Conservation (phyloP, 2,888 invertebrate genomes). For the Melieria omissa region DNA sequence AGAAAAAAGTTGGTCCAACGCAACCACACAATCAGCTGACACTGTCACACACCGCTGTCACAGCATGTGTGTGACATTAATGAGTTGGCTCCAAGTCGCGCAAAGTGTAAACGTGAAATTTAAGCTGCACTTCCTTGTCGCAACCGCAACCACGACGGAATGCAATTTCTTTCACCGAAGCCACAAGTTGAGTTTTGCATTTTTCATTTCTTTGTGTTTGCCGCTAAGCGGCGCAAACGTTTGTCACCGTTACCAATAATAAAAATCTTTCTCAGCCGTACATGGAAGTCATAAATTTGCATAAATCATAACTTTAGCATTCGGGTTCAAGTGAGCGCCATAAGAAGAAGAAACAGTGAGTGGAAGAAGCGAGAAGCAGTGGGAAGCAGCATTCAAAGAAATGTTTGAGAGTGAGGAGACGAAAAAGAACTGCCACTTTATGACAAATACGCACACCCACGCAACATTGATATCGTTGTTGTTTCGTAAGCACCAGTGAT, state of each 20-base stretch:
- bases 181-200: slow-evolving; percentile 16
- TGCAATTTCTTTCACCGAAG: slow-evolving; percentile 28
- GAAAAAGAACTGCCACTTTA: slow-evolving; percentile 18
- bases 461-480: not conserved
- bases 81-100: too few species aligned
- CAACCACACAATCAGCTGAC: too few species aligned
- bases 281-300: slow-evolving; percentile 35
- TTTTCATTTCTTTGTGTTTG: not conserved
- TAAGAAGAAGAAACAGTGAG: not conserved
- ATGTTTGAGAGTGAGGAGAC: not conserved
- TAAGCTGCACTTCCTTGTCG: too few species aligned
- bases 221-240: too few species aligned
- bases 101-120: too few species aligned
- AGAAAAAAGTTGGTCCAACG: too few species aligned
- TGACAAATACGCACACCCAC: slow-evolving; percentile 23
- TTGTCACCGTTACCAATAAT: too few species aligned
- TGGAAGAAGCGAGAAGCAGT: not conserved
- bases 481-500: too few species aligned
- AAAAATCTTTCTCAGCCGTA: not conserved
- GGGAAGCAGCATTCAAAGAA: not conserved
- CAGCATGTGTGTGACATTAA: too few species aligned
- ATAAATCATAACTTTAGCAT: slow-evolving; percentile 32
- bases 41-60: too few species aligned
- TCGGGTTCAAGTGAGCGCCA: not conserved
- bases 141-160: not conserved